Conservation (phyloP, 2,113 vertebrate species). For the Onychostoma macrolepis region DNA sequence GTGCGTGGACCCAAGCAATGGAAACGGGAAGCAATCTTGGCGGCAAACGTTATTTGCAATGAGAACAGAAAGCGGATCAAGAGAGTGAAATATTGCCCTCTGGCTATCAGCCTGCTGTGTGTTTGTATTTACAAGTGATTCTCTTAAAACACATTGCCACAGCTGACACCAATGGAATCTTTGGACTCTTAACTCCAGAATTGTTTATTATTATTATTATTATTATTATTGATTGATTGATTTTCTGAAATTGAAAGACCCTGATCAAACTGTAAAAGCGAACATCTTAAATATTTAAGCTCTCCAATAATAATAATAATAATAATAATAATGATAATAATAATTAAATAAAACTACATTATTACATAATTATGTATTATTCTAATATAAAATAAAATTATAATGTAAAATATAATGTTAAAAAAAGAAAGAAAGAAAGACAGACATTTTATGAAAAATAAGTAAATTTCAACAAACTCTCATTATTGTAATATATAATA, state of each 20-base stretch:
- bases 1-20: background rate
- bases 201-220: no score
- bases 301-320: background rate
- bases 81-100: slow-evolving; percentile 17
- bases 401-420: no score
- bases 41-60: background rate
- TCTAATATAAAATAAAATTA: no score
- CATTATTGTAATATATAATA: no score
- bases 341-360: no score
- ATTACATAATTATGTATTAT: no score
- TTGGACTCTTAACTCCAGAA: background rate
- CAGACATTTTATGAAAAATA: no score
- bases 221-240: no score
- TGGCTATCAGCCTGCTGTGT: background rate
- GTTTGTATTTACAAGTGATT: background rate
- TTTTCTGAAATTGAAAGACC: background rate
- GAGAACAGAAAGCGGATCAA: background rate
- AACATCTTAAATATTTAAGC: background rate
- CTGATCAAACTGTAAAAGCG: background rate
- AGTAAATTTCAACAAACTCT: no score
- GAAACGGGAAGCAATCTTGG: background rate
- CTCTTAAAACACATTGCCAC: background rate
- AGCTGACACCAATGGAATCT: background rate
- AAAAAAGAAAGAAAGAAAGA: background rate
- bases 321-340: background rate